Conservation (phyloP, 2,888 invertebrate species). For the Himalopsyche kuldschensis region DNA sequence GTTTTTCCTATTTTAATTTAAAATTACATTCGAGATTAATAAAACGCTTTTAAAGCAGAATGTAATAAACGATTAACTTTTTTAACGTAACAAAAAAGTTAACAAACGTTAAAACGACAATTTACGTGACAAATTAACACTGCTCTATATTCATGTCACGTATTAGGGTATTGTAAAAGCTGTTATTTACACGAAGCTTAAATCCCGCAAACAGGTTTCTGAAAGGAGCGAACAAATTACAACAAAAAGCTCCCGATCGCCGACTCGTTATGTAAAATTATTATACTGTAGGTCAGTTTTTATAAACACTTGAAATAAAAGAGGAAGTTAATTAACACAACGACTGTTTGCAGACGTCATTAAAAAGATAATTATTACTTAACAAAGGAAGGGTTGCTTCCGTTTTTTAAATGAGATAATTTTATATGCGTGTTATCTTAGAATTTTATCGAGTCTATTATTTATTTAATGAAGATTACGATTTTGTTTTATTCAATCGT, state of each 20-base stretch:
- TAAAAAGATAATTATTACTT: too few species aligned
- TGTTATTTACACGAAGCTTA: constrained; percentile 18
- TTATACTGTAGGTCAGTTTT: constrained; percentile 9
- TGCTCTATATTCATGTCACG: background rate
- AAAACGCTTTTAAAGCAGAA: too few species aligned
- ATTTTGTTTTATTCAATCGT: too few species aligned
- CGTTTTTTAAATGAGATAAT: too few species aligned
- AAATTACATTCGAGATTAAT: too few species aligned
- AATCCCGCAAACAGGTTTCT: constrained; percentile 24
- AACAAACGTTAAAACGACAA: background rate
- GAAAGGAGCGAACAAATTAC: constrained; percentile 3
- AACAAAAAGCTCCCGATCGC: background rate
- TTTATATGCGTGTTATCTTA: too few species aligned
- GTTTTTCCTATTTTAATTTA: too few species aligned
- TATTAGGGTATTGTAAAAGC: background rate
- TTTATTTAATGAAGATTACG: too few species aligned
- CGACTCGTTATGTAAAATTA: background rate
- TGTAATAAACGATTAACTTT: too few species aligned
- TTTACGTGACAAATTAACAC: constrained; percentile 3
- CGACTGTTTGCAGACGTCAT: too few species aligned
- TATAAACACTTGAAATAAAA: background rate
- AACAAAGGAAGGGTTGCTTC: too few species aligned
- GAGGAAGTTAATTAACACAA: background rate
- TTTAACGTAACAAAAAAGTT: background rate
- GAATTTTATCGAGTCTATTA: too few species aligned